These are phyloP conservation scores for Chloropsis cyanopogon DNA, from an alignment of 2,113 vertebrate species.

Conservation along the genomic window DNA sequence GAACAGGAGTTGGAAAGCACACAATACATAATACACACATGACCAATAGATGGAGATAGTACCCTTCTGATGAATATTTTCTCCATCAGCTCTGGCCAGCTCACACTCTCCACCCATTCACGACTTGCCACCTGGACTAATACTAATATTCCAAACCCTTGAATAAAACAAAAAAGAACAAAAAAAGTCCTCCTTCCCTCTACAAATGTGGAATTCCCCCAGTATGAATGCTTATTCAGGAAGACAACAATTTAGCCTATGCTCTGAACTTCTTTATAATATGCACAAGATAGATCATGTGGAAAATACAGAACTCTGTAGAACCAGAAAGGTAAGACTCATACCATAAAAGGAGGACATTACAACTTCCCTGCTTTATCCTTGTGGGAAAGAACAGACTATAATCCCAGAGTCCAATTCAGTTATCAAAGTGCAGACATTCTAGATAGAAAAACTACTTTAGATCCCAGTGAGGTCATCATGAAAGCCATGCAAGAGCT, in stretches of 20 bases:
- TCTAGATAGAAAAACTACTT: neutral
- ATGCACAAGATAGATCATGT: neutral
- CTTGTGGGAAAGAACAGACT: neutral
- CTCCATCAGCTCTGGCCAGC: slow-evolving; percentile 34
- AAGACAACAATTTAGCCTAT: neutral
- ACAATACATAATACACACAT: neutral
- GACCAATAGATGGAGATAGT: slow-evolving; percentile 52
- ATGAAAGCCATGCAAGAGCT: neutral
- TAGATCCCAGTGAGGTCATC: neutral
- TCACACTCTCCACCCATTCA: slow-evolving; percentile 17
- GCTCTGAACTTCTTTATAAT: neutral
- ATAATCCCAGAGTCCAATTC: neutral
- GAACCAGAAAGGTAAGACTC: neutral
- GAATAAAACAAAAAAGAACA: slow-evolving; percentile 5
- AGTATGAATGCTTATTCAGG: neutral
- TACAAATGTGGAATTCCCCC: neutral
- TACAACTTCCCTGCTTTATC: neutral
- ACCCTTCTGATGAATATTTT: slow-evolving; percentile 43
- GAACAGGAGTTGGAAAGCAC: neutral
- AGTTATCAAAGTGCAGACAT: neutral
- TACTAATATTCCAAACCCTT: slow-evolving; percentile 33
- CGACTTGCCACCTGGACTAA: slow-evolving; percentile 40
- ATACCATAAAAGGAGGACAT: neutral
- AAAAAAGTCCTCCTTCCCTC: neutral
- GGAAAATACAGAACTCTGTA: neutral